phyloP scores from a whole-genome alignment of 2,888 invertebrate species.

The Peribatodes rhomboidaria region DNA sequence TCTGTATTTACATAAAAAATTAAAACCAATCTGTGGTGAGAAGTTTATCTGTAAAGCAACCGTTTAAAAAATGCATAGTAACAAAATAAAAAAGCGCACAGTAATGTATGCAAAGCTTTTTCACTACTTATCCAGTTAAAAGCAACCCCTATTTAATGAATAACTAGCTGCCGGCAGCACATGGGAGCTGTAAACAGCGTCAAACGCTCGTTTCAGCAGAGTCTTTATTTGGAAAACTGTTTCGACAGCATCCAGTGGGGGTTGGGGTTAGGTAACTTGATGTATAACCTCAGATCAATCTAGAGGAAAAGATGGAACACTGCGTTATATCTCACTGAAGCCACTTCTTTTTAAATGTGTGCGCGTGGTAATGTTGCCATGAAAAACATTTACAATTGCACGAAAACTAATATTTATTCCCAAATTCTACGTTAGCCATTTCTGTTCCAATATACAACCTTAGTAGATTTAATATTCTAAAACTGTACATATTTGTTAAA shows the following conservation, averaged over 20 bases:
- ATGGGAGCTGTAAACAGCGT: slow-evolving; percentile 31
- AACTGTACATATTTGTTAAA: too few species aligned
- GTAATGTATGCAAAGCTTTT: slow-evolving; percentile 35
- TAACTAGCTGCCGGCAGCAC: slow-evolving; percentile 27
- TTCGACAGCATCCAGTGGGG: slow-evolving; percentile 3
- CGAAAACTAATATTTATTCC: too few species aligned
- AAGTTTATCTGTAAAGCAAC: background rate
- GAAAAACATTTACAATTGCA: too few species aligned
- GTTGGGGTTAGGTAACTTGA: background rate
- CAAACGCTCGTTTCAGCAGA: slow-evolving; percentile 20
- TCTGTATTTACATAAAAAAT: slow-evolving; percentile 1
- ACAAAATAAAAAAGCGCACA: slow-evolving; percentile 15
- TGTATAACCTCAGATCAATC: background rate
- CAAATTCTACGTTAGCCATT: too few species aligned
- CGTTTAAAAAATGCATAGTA: slow-evolving; percentile 8
- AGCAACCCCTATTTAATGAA: slow-evolving; percentile 28
- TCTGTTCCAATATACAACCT: too few species aligned
- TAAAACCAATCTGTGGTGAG: background rate
- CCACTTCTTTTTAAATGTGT: too few species aligned
- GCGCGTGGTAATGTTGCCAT: too few species aligned
- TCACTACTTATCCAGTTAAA: slow-evolving; percentile 30
- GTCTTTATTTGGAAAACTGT: slow-evolving; percentile 26
- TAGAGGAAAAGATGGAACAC: too few species aligned
- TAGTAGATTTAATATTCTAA: too few species aligned
- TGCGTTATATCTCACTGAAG: too few species aligned